These are phyloP conservation scores for Ecdyonurus torrentis DNA, from an alignment of 2,888 invertebrate genomes.

Conservation along the genomic window DNA sequence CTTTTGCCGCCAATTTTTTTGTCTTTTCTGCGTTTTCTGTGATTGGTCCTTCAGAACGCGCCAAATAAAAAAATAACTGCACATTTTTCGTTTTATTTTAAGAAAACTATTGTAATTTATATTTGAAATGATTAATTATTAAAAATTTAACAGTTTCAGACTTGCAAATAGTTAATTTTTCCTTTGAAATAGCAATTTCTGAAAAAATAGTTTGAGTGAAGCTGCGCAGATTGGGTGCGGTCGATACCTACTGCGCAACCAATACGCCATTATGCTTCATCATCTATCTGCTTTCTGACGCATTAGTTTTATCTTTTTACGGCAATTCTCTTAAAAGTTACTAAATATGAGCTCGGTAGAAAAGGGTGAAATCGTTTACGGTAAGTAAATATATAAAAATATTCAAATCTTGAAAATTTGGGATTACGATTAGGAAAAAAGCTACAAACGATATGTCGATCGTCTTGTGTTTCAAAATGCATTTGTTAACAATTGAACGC, in stretches of 20 bases:
- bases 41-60: background rate
- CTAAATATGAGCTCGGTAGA: conserved; percentile 6
- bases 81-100: background rate
- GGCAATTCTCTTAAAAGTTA: conserved; percentile 1
- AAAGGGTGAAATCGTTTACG: conserved; percentile 7
- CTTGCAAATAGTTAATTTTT: too few species aligned
- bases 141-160: background rate
- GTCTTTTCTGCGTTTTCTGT: too few species aligned
- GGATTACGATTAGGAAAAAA: conserved; percentile 5
- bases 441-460: conserved; percentile 9
- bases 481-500: conserved; percentile 10
- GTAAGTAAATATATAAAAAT: conserved; percentile 5
- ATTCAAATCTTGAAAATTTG: background rate
- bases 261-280: conserved; percentile 4
- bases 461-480: conserved; percentile 9
- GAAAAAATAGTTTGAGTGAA: background rate
- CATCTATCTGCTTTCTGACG: conserved; percentile 6
- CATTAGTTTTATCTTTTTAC: background rate
- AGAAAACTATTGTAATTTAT: background rate
- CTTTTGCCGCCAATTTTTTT: too few species aligned
- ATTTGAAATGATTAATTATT: background rate
- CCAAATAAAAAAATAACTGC: background rate
- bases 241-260: conserved; percentile 4
- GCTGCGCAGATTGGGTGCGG: background rate
- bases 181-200: too few species aligned